Base-by-base conservation (phyloP, 2,888 invertebrate genomes). In the Eilema griseolum region DNA sequence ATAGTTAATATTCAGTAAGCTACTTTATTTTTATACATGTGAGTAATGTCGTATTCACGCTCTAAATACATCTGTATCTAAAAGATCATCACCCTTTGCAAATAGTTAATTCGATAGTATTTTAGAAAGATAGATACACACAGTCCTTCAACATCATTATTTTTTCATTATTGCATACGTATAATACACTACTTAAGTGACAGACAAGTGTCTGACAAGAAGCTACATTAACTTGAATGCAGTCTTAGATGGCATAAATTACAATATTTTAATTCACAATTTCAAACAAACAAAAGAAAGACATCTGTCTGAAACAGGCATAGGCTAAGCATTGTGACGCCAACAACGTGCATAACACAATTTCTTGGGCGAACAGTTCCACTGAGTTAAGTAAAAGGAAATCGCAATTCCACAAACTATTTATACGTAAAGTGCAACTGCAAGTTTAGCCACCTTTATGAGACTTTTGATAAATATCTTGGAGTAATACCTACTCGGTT, bases 321-420 rank as follows among this genome's bases (percentile, higher is more conserved):
- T 75, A 67, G 71, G 73, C 69, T 72, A 71, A 56, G 73, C 63
- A 72, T 73, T 74, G 72, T 71, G 76, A 73, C 71, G 73, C 77
- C 74, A 74, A 72, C 75, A 71, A 68, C 63, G 41, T 67, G 75
- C 72, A 74, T 78, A 81, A 77, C 75, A 74, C 75, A 81, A 79
- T 81, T 82, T 82, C 81, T 79, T 72, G 67, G 62, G 46, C 69
- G 74, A 78, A 62, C 71, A 74, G 76, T 73, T 74, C 69, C 57
- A 73, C 70, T 67, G 70, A 81, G 75, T 79, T 77, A 73, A 74
- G 78, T 76, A 76, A 73, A 74, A 72, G 82, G 77, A 82, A 82
- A 82, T 82, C 80, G 82, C 74, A 74, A 80, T 63, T 63, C 68
- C 60, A 65, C 28, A 66, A 76, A 80, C 74, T 80, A 77, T 81